Conservation (phyloP, 1,140 invertebrate species). For the Nomia melanderi region DNA sequence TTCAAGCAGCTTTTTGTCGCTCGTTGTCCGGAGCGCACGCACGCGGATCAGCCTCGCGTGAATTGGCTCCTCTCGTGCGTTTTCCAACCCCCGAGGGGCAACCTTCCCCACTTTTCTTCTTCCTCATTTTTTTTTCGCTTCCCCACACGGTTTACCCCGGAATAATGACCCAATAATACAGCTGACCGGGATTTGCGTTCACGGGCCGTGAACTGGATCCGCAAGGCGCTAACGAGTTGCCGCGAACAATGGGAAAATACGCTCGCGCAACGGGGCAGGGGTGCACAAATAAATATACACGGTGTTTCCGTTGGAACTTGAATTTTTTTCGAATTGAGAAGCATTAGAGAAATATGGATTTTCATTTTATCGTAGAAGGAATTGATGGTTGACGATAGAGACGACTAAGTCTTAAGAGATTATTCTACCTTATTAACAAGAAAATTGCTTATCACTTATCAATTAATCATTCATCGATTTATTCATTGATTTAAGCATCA, state of each 20-base stretch:
- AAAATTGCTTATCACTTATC: no score
- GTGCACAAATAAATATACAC: not conserved
- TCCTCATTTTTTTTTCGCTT: constrained; percentile 33
- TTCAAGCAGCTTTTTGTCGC: no score
- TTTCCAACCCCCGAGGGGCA: constrained; percentile 27
- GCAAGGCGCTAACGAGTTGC: constrained; percentile 43
- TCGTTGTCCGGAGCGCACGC: no score
- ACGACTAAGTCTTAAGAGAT: no score
- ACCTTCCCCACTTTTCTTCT: constrained; percentile 33
- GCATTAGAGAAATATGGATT: no score
- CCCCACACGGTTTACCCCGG: constrained; percentile 47
- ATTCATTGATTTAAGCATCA: no score
- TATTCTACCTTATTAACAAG: no score
- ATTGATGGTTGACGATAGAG: no score
- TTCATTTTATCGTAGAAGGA: no score
- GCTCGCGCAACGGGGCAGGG: not conserved
- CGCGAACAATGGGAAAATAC: constrained; percentile 34
- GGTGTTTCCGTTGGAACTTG: not conserved
- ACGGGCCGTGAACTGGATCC: constrained; percentile 42
- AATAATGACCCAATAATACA: constrained; percentile 52
- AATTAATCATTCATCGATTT: no score
- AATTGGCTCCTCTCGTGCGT: constrained; percentile 12
- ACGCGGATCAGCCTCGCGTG: constrained; percentile 1
- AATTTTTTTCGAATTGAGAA: no score
- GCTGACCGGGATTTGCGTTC: constrained; percentile 50